Evolutionary conservation across 2,797 vertebrate genomes (phyloP).

Genomic region (Anabacerthia variegaticeps): DNA sequence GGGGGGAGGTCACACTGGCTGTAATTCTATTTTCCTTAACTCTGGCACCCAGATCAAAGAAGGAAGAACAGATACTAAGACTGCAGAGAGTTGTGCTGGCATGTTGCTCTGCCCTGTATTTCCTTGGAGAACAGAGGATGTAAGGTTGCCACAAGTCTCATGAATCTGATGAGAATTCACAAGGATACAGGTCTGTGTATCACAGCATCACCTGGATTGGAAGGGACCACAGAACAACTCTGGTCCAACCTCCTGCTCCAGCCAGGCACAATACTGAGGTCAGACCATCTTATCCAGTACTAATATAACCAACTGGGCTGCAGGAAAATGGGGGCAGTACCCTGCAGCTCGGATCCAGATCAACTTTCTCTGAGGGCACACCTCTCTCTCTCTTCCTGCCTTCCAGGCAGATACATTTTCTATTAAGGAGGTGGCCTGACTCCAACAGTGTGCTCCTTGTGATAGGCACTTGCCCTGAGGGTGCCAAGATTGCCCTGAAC

Average conservation of each 20-base stretch:
- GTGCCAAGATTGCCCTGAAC: not conserved
- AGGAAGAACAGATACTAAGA: not conserved
- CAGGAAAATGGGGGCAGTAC: not conserved
- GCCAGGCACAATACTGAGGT: not conserved
- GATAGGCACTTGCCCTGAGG: not conserved
- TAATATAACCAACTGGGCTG: not conserved
- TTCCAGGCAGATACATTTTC: not conserved
- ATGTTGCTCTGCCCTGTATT: not conserved
- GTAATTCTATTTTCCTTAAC: not conserved
- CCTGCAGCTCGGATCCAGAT: not conserved
- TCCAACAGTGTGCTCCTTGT: not conserved
- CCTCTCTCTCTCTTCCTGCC: not conserved
- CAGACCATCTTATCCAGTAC: not conserved
- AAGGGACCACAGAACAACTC: not conserved
- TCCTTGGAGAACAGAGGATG: not conserved
- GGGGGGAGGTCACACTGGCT: not conserved
- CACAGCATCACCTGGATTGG: not conserved
- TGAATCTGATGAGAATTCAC: not conserved
- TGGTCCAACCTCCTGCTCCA: not conserved
- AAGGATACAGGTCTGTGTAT: accelerated
- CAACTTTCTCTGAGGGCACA: not conserved
- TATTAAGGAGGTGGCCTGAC: not conserved
- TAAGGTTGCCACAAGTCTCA: not conserved
- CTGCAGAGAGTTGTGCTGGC: not conserved
- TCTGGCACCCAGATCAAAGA: not conserved